Evolutionary conservation across 2,113 vertebrate genomes (phyloP).

Genomic region (Odontophorus gujanensis): DNA sequence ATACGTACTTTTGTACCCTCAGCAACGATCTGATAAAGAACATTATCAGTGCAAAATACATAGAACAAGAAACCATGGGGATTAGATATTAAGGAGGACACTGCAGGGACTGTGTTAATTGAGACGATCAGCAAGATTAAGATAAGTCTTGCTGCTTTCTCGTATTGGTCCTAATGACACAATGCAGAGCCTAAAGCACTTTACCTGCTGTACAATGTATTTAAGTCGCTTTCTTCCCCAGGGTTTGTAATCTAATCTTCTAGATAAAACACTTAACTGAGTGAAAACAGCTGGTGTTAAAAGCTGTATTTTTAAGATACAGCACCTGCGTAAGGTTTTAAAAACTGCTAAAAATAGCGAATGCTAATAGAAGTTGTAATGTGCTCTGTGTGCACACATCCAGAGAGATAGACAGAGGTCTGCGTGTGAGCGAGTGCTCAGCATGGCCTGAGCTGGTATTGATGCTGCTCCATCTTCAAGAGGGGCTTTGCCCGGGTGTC

Average conservation of each 20-base stretch:
- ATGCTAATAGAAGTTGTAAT: neutral
- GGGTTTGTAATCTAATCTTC: constrained; percentile 56
- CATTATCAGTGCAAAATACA: constrained; percentile 27
- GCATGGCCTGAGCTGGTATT: neutral
- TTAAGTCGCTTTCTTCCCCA: constrained; percentile 35
- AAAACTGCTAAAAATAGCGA: constrained; percentile 25
- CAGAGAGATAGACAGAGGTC: neutral
- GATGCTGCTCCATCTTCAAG: neutral
- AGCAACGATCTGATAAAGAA: constrained; percentile 48
- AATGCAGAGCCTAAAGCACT: constrained; percentile 49
- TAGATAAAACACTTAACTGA: constrained; percentile 55
- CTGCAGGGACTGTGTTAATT: constrained; percentile 40
- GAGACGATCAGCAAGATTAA: constrained; percentile 63
- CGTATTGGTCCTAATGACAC: constrained; percentile 37
- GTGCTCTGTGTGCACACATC: neutral
- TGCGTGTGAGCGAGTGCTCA: neutral
- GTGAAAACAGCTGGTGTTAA: constrained; percentile 50
- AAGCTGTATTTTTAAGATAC: constrained; percentile 34
- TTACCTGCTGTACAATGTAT: constrained; percentile 55
- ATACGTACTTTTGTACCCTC: constrained; percentile 10
- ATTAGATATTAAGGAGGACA: constrained; percentile 41
- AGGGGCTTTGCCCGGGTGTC: neutral
- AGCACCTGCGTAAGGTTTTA: constrained; percentile 8
- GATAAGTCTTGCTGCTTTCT: constrained; percentile 50
- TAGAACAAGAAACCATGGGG: constrained; percentile 30